Evolutionary conservation across 1,140 invertebrate genomes (phyloP), one percentile per base, ranked within the genome.

Genomic region (Rhyzopertha dominica): DNA sequence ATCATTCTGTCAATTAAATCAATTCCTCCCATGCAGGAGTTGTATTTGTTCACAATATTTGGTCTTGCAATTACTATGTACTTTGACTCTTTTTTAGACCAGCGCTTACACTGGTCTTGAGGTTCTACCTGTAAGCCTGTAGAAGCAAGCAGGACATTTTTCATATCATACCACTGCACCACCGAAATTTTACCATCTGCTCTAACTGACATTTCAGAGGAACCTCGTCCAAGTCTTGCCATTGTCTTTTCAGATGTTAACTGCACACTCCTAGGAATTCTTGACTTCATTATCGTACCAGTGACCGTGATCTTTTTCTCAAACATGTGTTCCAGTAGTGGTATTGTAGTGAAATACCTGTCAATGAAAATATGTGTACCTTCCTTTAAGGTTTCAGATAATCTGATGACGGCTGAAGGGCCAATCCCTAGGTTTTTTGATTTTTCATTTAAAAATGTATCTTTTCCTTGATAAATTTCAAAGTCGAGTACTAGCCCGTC

Each of bases 11-110:
- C 61, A 16, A 39, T 38, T 8, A 49, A 29, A 51, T 71, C 67
- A 24, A 70, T 60, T 13, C 68, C 67, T 7, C 65, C 65, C 66
- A 70, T 70, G 35, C 47, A 59, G 31, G 53, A 48, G 48, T 71
- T 71, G 53, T 71, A 70, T 22, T 54, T 25, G 36, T 57, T 57
- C 2, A 70, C 45, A 22, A 66, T 54, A 26, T 59, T 53, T 37
- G 68, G 68, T 38, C 59, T 38, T 40, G 47, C 14, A 13, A 69
- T 48, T 23, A 54, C 28, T 2, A 68, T 45, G 39, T 65, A 63
- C 40, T 56, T 37, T 35, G 61, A 63, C 7, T 49, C 26, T 45
- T 49, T 54, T 54, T 60, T 64, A 36, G 54, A 56, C 58, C 60
- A 63, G 26, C 61, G 30, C 34, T 43, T 47, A 41, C 56, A 61